Conservation (phyloP, 2,888 invertebrate genomes). For the Macrophya annulata region DNA sequence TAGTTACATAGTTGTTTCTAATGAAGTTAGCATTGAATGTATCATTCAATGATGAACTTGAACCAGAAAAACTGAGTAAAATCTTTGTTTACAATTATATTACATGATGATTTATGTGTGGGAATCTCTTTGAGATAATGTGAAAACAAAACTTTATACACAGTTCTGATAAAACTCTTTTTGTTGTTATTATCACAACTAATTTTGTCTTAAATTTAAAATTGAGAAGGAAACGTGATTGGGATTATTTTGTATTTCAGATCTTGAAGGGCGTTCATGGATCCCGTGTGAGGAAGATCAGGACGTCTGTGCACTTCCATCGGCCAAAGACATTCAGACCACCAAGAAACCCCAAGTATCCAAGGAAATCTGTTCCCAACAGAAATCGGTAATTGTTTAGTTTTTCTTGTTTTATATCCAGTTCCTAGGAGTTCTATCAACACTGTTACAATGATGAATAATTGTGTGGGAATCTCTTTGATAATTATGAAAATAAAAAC, state of each 20-base stretch:
- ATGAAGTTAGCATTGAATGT: neutral
- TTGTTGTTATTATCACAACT: neutral
- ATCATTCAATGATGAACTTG: neutral
- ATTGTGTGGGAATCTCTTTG: conserved; percentile 72
- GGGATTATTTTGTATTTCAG: conserved; percentile 79
- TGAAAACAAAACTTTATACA: conserved; percentile 73
- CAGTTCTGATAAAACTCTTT: conserved; percentile 66
- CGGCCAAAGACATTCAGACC: conserved; percentile 96
- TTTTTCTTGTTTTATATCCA: neutral
- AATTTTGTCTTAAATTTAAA: conserved; percentile 52
- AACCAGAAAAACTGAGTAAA: neutral
- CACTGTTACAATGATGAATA: conserved; percentile 65
- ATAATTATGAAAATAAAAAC: conserved; percentile 58
- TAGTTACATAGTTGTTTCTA: neutral
- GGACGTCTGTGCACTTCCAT: conserved; percentile 97
- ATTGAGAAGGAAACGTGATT: conserved; percentile 58
- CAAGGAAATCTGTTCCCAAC: conserved; percentile 95
- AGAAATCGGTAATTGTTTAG: conserved; percentile 87
- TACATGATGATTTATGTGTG: conserved; percentile 80
- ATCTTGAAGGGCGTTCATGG: conserved; percentile 96
- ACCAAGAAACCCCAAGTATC: conserved; percentile 96
- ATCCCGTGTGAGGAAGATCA: conserved; percentile 93
- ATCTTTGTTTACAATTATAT: conserved; percentile 4
- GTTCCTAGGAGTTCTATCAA: neutral
- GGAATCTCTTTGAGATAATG: conserved; percentile 83